These are phyloP conservation scores for Mungos mungo DNA, from an alignment of 2,113 vertebrate species.

Conservation along the genomic window DNA sequence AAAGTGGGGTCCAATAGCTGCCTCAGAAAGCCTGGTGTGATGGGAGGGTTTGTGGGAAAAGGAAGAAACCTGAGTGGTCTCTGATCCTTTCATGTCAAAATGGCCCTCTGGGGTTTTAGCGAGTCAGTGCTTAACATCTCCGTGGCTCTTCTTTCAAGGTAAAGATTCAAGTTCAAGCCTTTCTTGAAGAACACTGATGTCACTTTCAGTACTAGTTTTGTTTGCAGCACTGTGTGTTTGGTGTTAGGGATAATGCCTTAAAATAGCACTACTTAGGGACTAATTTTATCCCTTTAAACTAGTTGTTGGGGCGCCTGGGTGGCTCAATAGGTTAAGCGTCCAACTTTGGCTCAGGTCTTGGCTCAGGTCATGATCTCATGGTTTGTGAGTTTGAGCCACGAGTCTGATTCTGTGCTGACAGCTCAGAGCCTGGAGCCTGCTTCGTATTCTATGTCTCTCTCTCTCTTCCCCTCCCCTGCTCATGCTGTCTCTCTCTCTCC, in stretches of 20 bases:
- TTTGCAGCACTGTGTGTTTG: neutral
- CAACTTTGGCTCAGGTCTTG: no score
- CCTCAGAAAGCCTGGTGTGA: neutral
- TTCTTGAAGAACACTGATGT: neutral
- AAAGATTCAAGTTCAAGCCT: neutral
- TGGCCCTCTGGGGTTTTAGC: neutral
- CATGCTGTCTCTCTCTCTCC: no score
- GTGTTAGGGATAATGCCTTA: neutral
- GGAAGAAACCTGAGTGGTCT: neutral
- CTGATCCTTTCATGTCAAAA: neutral
- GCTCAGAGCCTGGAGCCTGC: no score
- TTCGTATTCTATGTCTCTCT: no score
- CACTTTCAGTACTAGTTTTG: neutral
- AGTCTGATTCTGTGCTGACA: no score
- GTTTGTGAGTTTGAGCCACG: no score
- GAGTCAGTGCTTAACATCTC: neutral
- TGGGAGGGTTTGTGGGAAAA: neutral
- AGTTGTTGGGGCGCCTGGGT: neutral
- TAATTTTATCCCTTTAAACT: neutral
- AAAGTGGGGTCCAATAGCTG: neutral
- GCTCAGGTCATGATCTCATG: no score
- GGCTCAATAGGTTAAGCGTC: no score
- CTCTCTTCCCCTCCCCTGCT: no score
- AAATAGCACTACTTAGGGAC: neutral
- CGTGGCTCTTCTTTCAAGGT: neutral